These are phyloP conservation scores for Folsomia candida DNA, from an alignment of 2,888 invertebrate species.

Conservation along the genomic window DNA sequence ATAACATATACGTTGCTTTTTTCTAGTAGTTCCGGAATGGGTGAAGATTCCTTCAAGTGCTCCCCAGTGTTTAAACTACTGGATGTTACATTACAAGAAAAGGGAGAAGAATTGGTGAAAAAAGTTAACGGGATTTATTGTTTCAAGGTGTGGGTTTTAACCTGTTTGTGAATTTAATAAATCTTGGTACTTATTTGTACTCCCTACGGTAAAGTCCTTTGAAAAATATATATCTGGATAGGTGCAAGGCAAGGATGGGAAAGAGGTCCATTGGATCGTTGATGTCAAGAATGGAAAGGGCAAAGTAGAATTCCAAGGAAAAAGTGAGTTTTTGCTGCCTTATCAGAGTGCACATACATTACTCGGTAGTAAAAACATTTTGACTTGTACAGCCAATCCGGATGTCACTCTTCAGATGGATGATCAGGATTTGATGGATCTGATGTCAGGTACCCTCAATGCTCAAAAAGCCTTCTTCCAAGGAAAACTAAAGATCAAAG, in stretches of 20 bases:
- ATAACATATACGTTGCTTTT: constrained; percentile 14
- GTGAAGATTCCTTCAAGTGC: constrained; percentile 66
- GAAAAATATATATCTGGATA: no score
- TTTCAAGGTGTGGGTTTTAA: constrained; percentile 66
- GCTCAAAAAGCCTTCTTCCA: constrained; percentile 95
- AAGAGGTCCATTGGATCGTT: constrained; percentile 85
- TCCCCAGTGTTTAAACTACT: constrained; percentile 76
- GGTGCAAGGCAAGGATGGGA: constrained; percentile 57
- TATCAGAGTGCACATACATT: neutral
- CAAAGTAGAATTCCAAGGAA: constrained; percentile 75
- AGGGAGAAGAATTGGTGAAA: constrained; percentile 75
- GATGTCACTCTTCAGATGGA: constrained; percentile 85
- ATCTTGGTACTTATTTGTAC: neutral
- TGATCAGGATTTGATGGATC: constrained; percentile 82
- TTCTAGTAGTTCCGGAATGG: constrained; percentile 41
- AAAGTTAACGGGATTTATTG: constrained; percentile 84
- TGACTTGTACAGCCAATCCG: constrained; percentile 67
- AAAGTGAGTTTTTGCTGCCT: constrained; percentile 53
- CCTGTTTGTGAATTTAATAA: neutral
- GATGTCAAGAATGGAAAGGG: constrained; percentile 88
- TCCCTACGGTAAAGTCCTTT: no score
- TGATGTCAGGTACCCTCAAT: constrained; percentile 86
- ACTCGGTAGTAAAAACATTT: neutral
- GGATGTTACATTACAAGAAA: constrained; percentile 75
- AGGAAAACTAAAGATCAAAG: constrained; percentile 80